Percentiles rank a stretch among this genome's conserved stretches.
phyloP scores from a whole-genome alignment of 2,797 vertebrate species.

The Rhinatrema bivittatum region DNA sequence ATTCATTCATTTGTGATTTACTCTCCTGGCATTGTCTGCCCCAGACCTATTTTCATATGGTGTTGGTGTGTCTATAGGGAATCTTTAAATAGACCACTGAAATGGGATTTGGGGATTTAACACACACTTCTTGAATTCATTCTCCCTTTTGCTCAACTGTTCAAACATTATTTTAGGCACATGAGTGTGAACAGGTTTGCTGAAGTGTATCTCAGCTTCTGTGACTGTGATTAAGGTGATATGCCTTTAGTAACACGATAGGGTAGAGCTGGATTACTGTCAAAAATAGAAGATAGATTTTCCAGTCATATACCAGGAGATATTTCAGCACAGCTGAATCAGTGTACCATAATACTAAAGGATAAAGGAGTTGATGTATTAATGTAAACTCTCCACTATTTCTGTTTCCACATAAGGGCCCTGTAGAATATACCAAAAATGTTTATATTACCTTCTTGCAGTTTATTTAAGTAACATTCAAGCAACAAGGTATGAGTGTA shows the following conservation, averaged over 20 bases:
- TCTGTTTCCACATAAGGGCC: neutral
- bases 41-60: too few species aligned
- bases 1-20: too few species aligned
- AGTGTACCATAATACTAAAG: neutral
- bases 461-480: too few species aligned
- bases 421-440: too few species aligned
- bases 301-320: constrained; percentile 12
- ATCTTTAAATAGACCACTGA: too few species aligned
- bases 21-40: too few species aligned
- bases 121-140: constrained; percentile 2
- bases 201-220: constrained; percentile 12
- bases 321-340: neutral
- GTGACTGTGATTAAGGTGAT: constrained; percentile 15
- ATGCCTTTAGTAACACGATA: constrained; percentile 9
- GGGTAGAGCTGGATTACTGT: neutral
- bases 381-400: neutral
- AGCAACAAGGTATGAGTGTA: too few species aligned
- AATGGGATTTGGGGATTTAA: too few species aligned
- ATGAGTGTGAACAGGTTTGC: constrained; percentile 23
- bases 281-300: constrained; percentile 7
- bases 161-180: constrained; percentile 26
- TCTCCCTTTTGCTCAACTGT: neutral
- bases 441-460: too few species aligned
- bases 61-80: too few species aligned
- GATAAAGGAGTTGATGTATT: neutral